These are phyloP conservation scores for Gymnobelideus leadbeateri DNA, from an alignment of 2,113 vertebrate genomes.

Conservation along the genomic window DNA sequence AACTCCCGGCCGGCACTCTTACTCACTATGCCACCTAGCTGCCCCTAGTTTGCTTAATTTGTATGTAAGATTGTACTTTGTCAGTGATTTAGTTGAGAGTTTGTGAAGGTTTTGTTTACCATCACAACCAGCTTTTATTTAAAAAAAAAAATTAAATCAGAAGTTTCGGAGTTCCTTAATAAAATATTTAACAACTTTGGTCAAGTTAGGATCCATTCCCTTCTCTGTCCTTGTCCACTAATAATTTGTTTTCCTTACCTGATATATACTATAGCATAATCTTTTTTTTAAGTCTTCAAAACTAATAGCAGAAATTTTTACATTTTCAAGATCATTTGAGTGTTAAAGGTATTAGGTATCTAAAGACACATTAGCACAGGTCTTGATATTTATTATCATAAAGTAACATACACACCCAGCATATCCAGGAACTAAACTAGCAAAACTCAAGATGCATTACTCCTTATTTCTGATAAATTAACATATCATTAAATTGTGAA, in stretches of 20 bases:
- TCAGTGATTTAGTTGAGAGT: background rate
- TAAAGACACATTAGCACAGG: slow-evolving; percentile 64
- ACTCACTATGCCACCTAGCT: too few species aligned
- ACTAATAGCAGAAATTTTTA: slow-evolving; percentile 72
- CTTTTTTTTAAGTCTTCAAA: slow-evolving; percentile 41
- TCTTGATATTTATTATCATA: slow-evolving; percentile 76
- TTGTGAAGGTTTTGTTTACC: background rate
- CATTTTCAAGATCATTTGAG: slow-evolving; percentile 71
- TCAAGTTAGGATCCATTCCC: background rate
- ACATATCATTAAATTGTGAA: slow-evolving; percentile 48
- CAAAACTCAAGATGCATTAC: slow-evolving; percentile 61
- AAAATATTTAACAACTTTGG: background rate
- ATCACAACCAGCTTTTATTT: background rate
- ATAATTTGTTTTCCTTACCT: slow-evolving; percentile 60
- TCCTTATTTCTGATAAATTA: slow-evolving; percentile 27
- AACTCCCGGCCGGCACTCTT: too few species aligned
- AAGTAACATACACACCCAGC: slow-evolving; percentile 63
- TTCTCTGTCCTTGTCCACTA: slow-evolving; percentile 26
- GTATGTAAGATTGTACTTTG: background rate
- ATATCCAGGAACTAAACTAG: slow-evolving; percentile 68
- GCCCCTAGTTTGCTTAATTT: background rate
- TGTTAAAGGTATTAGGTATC: slow-evolving; percentile 64
- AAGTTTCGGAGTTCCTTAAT: background rate
- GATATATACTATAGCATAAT: slow-evolving; percentile 50
- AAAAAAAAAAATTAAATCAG: background rate